Evolutionary conservation across 2,113 vertebrate species (phyloP).

Genomic region (Uria aalge): DNA sequence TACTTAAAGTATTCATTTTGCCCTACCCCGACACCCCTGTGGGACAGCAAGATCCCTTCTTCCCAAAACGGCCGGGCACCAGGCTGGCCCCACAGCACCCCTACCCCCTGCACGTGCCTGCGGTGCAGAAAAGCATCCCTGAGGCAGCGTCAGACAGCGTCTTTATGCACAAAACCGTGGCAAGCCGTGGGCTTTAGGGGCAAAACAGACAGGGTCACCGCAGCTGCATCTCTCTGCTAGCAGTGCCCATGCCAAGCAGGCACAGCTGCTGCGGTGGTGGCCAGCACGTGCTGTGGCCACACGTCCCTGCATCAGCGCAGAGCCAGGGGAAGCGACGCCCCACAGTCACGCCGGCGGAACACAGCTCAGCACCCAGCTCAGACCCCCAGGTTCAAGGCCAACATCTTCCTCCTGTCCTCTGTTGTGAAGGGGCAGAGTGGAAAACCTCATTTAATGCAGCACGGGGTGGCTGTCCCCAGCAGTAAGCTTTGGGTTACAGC

Average conservation of each 20-base stretch:
- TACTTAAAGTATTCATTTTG: background rate
- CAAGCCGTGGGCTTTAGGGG: background rate
- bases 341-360: fast-evolving
- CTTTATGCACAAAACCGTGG: background rate
- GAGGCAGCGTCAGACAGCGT: background rate
- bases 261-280: background rate
- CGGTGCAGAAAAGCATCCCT: background rate
- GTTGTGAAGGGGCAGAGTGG: background rate
- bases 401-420: background rate
- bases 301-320: fast-evolving
- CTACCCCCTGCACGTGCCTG: background rate
- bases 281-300: background rate
- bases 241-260: background rate
- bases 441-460: background rate
- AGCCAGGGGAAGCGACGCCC: background rate
- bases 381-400: background rate
- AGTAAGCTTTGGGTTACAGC: background rate
- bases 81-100: background rate
- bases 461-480: background rate
- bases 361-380: background rate
- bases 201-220: background rate
- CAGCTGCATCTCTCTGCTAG: background rate
- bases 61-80: background rate
- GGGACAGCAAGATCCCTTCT: background rate
- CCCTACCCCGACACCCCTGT: background rate